These are phyloP conservation scores for Astreopora myriophthalma DNA, from an alignment of 64 coral and sea anemone genomes.

Conservation along the genomic window DNA sequence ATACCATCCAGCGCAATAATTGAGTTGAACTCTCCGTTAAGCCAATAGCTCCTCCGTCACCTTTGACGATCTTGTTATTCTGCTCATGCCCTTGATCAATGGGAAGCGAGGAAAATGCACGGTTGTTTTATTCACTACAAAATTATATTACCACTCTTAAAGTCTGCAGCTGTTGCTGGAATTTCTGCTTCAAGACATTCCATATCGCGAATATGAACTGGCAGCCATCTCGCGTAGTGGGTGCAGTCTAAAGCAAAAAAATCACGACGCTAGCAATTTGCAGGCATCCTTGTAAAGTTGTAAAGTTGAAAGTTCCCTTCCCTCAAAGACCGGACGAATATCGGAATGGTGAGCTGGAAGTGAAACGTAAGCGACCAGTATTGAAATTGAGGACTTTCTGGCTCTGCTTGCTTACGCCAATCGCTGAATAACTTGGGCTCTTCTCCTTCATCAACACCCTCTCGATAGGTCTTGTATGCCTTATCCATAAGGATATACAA, in stretches of 20 bases:
- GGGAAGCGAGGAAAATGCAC: neutral
- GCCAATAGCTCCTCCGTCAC: neutral
- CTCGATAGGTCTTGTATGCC: neutral
- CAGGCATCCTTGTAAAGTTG: neutral
- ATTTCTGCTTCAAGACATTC: neutral
- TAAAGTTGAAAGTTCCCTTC: constrained; percentile 62
- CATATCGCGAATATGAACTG: neutral
- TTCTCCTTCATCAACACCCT: neutral
- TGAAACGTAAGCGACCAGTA: constrained; percentile 58
- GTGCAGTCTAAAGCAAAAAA: constrained; percentile 40
- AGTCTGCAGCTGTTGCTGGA: neutral
- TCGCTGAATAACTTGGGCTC: neutral
- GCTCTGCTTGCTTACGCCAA: constrained; percentile 22
- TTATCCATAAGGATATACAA: constrained; percentile 30
- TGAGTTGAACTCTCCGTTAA: neutral
- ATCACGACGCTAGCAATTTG: neutral
- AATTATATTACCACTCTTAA: constrained; percentile 10
- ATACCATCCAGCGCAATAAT: constrained; percentile 22
- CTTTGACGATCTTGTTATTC: neutral
- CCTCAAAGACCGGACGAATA: constrained; percentile 13
- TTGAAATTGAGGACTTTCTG: constrained; percentile 52
- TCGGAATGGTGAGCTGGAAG: constrained; percentile 26
- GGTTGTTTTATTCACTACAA: constrained; percentile 6
- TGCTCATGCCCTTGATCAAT: neutral
- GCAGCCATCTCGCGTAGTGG: neutral